phyloP scores from a whole-genome alignment of 2,113 vertebrate species.

The Dipodomys stephensi region DNA sequence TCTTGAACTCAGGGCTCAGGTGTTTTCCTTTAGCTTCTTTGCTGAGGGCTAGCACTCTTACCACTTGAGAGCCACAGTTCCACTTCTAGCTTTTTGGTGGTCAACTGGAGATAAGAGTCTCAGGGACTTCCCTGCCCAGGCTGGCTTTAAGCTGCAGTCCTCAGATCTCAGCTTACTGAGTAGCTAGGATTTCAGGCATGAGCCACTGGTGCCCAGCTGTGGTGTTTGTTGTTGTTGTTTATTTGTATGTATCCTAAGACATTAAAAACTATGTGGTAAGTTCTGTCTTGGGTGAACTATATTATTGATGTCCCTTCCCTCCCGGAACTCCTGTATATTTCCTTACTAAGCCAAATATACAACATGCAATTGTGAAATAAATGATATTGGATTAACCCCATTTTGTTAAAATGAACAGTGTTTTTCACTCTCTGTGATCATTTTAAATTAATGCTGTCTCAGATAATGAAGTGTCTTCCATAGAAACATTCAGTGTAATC shows the following conservation, averaged over 20 bases:
- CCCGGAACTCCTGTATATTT: not conserved
- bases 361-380: conserved; percentile 31
- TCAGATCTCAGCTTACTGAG: no score
- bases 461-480: conserved; percentile 75
- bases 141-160: no score
- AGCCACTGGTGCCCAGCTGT: not conserved
- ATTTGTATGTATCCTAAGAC: conserved; percentile 19
- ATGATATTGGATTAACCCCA: conserved; percentile 19
- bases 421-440: conserved; percentile 65
- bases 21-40: no score
- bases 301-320: not conserved
- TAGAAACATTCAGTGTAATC: conserved; percentile 74
- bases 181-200: no score
- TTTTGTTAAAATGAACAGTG: conserved; percentile 76
- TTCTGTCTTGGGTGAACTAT: conserved; percentile 7
- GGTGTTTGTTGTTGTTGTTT: conserved; percentile 36
- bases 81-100: no score
- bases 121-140: no score
- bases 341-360: conserved; percentile 56
- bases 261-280: not conserved
- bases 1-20: no score
- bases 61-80: no score
- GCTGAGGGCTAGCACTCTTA: no score
- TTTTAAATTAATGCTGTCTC: conserved; percentile 73
- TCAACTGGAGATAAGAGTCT: no score